Evolutionary conservation across 2,888 invertebrate genomes (phyloP), one percentile per base, ranked within the genome.

Genomic region (Pheosia gnoma): DNA sequence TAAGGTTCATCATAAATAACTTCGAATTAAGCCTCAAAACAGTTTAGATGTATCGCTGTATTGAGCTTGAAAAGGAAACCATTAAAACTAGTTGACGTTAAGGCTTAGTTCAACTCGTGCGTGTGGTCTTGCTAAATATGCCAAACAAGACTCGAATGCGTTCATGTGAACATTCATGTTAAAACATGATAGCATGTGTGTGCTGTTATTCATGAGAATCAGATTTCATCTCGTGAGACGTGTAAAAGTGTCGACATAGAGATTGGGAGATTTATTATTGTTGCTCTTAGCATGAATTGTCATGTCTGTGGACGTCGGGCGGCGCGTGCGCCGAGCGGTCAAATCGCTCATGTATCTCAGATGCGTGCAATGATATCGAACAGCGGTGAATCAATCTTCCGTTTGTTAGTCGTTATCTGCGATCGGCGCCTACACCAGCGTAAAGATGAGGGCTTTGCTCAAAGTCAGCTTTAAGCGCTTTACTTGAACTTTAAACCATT

Each of bases 361-460:
- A 90, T 90, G 83, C 77, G 78, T 81, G 81, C 81, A 77, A 67
- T 80, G 90, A 91, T 92, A 90, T 79, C 79, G 77, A 77, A 78
- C 79, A 81, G 85, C 84, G 82, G 86, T 87, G 90, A 91, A 93
- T 93, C 90, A 91, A 93, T 93, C 90, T 91, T 87, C 78, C 80
- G 79, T 78, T 81, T 80, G 79, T 71, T 77, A 74, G 80, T 82
- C 82, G 80, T 87, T 90, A 91, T 91, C 91, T 83, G 51, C 66
- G 80, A 90, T 91, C 89, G 64, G 78, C 83, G 85, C 85, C 85
- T 84, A 87, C 86, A 81, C 78, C 70, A 61, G 72, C 71, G 71
- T 77, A 73, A 81, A 74, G 77, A 81, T 84, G 57, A 82, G 80
- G 72, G 74, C 80, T 82, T 80, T 82, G 81, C 78, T 80, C 78